These are phyloP conservation scores for Amiota communis DNA, from an alignment of 2,888 invertebrate species.

Conservation along the genomic window DNA sequence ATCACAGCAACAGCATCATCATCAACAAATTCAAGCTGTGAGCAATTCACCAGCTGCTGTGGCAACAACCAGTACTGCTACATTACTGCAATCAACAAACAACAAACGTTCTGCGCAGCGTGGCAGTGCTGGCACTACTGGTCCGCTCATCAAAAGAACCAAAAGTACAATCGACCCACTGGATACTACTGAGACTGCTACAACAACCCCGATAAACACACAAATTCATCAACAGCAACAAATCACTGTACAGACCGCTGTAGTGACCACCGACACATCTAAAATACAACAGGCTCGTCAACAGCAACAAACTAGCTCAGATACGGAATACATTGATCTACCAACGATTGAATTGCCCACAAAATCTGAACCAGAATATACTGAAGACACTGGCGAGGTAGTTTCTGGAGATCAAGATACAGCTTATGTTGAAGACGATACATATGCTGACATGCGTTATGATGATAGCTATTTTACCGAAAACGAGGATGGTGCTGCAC, in stretches of 20 bases:
- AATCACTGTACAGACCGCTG: slow-evolving; percentile 75
- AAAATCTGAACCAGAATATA: slow-evolving; percentile 81
- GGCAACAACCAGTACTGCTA: slow-evolving; percentile 65
- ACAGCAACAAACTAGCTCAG: slow-evolving; percentile 55
- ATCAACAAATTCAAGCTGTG: slow-evolving; percentile 56
- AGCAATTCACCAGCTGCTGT: slow-evolving; percentile 28
- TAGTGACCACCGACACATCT: slow-evolving; percentile 65
- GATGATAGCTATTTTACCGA: slow-evolving; percentile 74
- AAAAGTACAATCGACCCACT: slow-evolving; percentile 75
- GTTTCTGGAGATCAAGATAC: slow-evolving; percentile 79
- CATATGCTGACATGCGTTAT: slow-evolving; percentile 78
- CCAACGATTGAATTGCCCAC: slow-evolving; percentile 75
- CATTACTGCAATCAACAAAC: slow-evolving; percentile 63
- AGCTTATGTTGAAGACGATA: slow-evolving; percentile 79
- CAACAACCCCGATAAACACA: slow-evolving; percentile 58
- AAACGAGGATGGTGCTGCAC: slow-evolving; percentile 70
- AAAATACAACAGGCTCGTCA: slow-evolving; percentile 54
- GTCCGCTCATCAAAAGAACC: slow-evolving; percentile 66
- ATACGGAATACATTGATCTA: slow-evolving; percentile 73
- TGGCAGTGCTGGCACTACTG: slow-evolving; percentile 60
- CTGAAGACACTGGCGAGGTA: slow-evolving; percentile 78
- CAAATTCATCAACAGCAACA: slow-evolving; percentile 58
- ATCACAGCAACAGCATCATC: slow-evolving; percentile 50
- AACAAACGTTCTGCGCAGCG: slow-evolving; percentile 72
- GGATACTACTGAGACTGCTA: slow-evolving; percentile 76